These are phyloP conservation scores for Griposia aprilina DNA, from an alignment of 2,888 invertebrate species.

Conservation along the genomic window DNA sequence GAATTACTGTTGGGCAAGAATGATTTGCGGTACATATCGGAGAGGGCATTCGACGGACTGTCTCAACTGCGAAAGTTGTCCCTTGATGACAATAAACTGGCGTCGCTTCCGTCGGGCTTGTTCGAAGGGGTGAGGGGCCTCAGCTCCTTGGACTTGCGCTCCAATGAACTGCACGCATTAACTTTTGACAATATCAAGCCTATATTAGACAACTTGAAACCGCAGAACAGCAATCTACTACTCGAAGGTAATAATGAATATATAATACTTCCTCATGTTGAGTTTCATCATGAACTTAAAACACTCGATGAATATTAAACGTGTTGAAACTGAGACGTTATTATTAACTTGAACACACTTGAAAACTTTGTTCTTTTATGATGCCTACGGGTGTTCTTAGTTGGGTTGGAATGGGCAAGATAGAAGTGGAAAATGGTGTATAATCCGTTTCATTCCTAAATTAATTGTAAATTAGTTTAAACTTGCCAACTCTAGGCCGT, in stretches of 20 bases:
- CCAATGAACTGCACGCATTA: slow-evolving; percentile 94
- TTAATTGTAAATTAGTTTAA: slow-evolving; percentile 66
- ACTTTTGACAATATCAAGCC: slow-evolving; percentile 94
- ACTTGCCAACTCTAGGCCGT: slow-evolving; percentile 45
- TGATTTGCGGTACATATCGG: slow-evolving; percentile 93
- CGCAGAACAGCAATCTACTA: slow-evolving; percentile 93
- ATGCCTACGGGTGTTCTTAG: slow-evolving; percentile 81
- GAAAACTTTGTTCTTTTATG: slow-evolving; percentile 84
- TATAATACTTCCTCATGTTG: slow-evolving; percentile 78
- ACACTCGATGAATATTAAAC: slow-evolving; percentile 86
- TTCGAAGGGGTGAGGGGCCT: slow-evolving; percentile 94
- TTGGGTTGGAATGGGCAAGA: slow-evolving; percentile 67
- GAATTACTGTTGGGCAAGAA: slow-evolving; percentile 93
- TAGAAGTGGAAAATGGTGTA: slow-evolving; percentile 75
- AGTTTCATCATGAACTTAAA: slow-evolving; percentile 83
- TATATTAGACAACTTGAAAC: slow-evolving; percentile 94
- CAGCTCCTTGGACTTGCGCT: slow-evolving; percentile 94
- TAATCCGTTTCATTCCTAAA: slow-evolving; percentile 69
- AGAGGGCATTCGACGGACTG: slow-evolving; percentile 94
- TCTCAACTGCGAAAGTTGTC: slow-evolving; percentile 93
- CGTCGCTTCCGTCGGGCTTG: slow-evolving; percentile 92
- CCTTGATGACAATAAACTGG: slow-evolving; percentile 94
- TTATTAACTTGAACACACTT: slow-evolving; percentile 83
- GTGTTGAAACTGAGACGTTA: slow-evolving; percentile 81
- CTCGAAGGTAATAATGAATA: slow-evolving; percentile 92